Conservation (phyloP, 2,113 vertebrate genomes). For the Atrichornis clamosus region DNA sequence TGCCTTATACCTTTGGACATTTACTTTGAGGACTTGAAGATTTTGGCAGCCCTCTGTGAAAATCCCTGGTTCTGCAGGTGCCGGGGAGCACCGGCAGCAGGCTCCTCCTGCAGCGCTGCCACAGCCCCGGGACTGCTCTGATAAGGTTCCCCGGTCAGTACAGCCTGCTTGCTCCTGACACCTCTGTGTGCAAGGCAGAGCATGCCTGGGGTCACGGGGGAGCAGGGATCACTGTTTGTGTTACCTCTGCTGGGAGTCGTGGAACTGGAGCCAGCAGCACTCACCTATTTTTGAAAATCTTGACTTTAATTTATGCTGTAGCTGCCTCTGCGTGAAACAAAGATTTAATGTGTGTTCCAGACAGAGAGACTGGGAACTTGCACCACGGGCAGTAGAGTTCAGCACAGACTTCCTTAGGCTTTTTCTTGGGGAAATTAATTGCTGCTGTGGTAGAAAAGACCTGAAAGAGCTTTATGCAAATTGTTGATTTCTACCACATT, state of each 20-base stretch:
- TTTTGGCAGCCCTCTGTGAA: background rate
- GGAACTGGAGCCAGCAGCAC: background rate
- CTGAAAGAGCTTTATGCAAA: conserved; percentile 14
- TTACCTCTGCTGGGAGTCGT: background rate
- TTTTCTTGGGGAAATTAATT: background rate
- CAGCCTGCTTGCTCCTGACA: background rate
- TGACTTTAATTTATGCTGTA: background rate
- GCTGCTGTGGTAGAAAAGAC: background rate
- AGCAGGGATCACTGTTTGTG: background rate
- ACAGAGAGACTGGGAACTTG: background rate
- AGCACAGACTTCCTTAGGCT: background rate
- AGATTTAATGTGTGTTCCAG: background rate
- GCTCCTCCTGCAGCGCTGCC: background rate
- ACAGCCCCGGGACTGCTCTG: background rate
- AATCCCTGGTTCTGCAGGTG: background rate
- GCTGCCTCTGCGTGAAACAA: background rate
- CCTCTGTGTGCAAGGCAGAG: background rate
- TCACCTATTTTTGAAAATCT: background rate
- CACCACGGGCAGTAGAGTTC: background rate
- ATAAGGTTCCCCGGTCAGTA: background rate
- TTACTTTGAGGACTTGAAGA: background rate
- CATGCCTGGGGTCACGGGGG: background rate
- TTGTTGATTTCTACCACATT: conserved; percentile 37
- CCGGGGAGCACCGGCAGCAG: background rate
- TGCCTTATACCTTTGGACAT: accelerated